phyloP scores from a whole-genome alignment of 37 sponge, comb jelly and placozoan genomes.

The Tethya wilhelma region DNA sequence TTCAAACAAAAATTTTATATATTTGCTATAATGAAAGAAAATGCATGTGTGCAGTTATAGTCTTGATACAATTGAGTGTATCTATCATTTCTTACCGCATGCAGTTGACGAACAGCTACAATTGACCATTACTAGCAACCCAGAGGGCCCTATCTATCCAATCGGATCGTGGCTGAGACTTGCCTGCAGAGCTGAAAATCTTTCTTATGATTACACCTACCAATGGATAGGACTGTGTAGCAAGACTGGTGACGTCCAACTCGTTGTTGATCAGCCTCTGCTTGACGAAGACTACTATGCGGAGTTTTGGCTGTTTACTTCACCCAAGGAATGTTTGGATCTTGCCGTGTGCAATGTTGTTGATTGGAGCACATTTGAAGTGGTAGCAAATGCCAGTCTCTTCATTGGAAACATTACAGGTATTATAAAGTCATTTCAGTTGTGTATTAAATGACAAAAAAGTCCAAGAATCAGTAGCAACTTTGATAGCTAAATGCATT shows the following conservation, averaged over 20 bases:
- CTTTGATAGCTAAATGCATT: no score
- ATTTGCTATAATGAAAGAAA: no score
- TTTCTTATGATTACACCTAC: not conserved
- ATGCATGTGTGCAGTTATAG: no score
- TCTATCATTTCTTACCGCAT: not conserved
- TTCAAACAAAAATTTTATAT: no score
- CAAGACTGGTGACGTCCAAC: not conserved
- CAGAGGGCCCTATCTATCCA: constrained; percentile 16
- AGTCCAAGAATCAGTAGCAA: no score
- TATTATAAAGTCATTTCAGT: no score
- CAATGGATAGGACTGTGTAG: constrained; percentile 13
- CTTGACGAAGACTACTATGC: constrained; percentile 20
- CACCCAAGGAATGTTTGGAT: constrained; percentile 10
- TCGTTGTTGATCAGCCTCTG: not conserved
- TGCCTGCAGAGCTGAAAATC: constrained; percentile 6
- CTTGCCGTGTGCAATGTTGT: not conserved
- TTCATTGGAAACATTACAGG: no score
- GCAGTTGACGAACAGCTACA: not conserved
- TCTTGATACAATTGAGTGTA: no score
- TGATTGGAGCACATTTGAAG: no score
- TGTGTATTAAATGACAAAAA: no score
- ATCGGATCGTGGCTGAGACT: constrained; percentile 10
- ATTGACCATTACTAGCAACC: constrained; percentile 1
- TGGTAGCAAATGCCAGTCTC: no score
- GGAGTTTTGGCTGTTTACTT: constrained; percentile 11